Evolutionary conservation across 2,113 vertebrate genomes (phyloP), one percentile per base, ranked within the genome.

Genomic region (Hepsetus odoe): DNA sequence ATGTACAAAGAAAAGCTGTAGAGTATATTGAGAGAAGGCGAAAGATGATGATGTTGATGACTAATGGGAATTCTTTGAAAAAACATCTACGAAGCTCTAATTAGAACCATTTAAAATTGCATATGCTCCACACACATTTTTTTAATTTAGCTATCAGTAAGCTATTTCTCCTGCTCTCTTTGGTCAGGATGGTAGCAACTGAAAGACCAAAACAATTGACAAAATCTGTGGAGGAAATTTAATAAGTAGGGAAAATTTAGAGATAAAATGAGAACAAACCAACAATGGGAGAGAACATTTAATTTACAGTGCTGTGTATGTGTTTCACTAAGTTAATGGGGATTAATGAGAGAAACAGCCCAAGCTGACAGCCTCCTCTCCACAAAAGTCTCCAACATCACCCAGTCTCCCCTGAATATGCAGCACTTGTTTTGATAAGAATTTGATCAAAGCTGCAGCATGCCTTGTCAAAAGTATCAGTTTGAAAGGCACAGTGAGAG

Each of bases 361-460:
- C 61, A 16, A 1, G 11, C 12, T 28, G n/a, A 68, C 71, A 74
- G 22, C 24, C 51, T 5, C n/a, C 51, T 22, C 22, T 62, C 59
- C 18, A 62, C 16, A 16, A 38, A 32, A 32, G 30, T 38, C 46
- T 76, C 18, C 24, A 64, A 26, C 59, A 40, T 30, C 38, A 32
- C 32, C 33, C 42, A 24, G 53, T 14, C 72, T 69, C 30, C 40
- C 24, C 28, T 69, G 33, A 74, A 75, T 13, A n/a, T 33, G 64
- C 49, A 32, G 62, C 24, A 38, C 53, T 72, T 40, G 68, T 67
- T 59, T 71, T 28, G 53, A 75, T 75, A 24, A 78, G 81, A 75
- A 66, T 84, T 84, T 81, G 79, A 84, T 81, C 79, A 84, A 81
- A 84, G 71, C 35, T 26, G 14, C 70, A 65, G 65, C 6, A 55